phyloP scores from a whole-genome alignment of 2,797 vertebrate genomes.

The Psittacula echo region DNA sequence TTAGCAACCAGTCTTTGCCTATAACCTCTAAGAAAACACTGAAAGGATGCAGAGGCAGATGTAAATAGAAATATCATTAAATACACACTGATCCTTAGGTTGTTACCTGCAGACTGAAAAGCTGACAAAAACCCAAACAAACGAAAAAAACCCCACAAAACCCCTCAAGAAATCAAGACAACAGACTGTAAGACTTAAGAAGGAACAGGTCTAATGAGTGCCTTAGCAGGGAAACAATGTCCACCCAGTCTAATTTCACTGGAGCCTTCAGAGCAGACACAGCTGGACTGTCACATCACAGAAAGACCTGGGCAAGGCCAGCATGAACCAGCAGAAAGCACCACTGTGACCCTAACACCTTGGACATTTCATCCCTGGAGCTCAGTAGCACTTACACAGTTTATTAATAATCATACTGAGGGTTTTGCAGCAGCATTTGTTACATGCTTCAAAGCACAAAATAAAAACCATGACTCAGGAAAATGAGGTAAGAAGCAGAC shows the following conservation, averaged over 20 bases:
- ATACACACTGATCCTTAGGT: not conserved
- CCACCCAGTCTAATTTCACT: too few relatives aligned
- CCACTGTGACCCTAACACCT: not conserved
- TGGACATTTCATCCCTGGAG: not conserved
- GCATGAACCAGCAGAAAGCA: not conserved
- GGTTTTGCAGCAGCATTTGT: not conserved
- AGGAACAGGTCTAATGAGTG: accelerated
- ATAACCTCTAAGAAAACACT: not conserved
- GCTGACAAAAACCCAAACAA: not conserved
- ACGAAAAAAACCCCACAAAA: not conserved
- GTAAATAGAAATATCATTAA: not conserved
- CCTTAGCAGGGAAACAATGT: not conserved
- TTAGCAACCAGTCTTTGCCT: not conserved
- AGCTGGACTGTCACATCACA: accelerated
- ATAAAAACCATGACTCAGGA: not conserved
- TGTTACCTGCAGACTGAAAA: not conserved
- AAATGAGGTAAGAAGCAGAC: not conserved
- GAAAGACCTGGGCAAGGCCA: not conserved
- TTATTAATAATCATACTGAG: not conserved
- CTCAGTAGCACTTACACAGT: not conserved
- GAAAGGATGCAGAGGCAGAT: not conserved
- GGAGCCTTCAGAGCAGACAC: not conserved
- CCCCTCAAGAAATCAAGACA: not conserved
- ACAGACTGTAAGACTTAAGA: not conserved
- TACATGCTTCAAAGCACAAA: not conserved